These are phyloP conservation scores for Holacanthella duospinosa DNA, from an alignment of 2,888 invertebrate species.

Conservation along the genomic window DNA sequence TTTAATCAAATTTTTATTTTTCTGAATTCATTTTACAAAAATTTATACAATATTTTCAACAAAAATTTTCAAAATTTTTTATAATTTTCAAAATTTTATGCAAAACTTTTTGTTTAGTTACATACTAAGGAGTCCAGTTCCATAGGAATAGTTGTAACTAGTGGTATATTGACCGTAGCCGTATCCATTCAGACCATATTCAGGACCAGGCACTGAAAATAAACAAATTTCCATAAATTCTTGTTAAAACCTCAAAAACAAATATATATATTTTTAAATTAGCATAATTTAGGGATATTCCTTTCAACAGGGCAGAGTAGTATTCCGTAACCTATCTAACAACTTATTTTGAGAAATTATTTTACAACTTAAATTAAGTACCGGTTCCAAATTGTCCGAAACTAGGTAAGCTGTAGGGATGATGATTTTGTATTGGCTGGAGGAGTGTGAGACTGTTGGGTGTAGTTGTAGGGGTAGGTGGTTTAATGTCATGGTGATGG, in stretches of 20 bases:
- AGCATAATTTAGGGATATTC: too few species aligned
- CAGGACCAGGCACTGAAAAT: conserved; percentile 11
- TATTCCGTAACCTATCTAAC: too few species aligned
- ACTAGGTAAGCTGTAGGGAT: conserved; percentile 31
- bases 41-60: too few species aligned
- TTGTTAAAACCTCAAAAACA: too few species aligned
- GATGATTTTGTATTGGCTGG: conserved; percentile 32
- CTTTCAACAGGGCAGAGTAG: too few species aligned
- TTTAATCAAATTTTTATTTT: not conserved
- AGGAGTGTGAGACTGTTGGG: conserved; percentile 34
- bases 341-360: too few species aligned
- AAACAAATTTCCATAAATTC: not conserved
- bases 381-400: conserved; percentile 33
- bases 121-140: conserved; percentile 22
- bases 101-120: not conserved
- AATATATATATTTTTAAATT: too few species aligned
- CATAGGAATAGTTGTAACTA: conserved; percentile 19
- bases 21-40: too few species aligned
- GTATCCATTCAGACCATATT: conserved; percentile 18
- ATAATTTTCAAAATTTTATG: too few species aligned
- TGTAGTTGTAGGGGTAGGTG: conserved; percentile 28
- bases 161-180: conserved; percentile 17
- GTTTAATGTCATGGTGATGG: conserved; percentile 8
- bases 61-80: too few species aligned
- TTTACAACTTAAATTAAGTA: not conserved